Evolutionary conservation across 1,140 invertebrate species (phyloP).

Genomic region (Macrosteles quadrilineatus): DNA sequence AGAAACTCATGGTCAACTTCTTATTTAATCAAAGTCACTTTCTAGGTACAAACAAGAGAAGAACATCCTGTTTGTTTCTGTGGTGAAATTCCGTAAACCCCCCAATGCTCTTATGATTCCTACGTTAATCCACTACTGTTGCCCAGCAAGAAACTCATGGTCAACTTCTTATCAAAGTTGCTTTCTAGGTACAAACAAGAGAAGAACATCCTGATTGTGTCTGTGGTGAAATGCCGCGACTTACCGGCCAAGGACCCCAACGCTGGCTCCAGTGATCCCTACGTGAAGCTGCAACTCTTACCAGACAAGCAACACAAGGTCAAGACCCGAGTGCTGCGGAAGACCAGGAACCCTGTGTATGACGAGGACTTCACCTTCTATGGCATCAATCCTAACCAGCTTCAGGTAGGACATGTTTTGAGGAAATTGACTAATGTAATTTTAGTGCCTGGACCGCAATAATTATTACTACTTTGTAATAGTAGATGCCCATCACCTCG

Average conservation of each 20-base stretch:
- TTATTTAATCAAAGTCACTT: too few species aligned
- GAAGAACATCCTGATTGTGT: conserved; percentile 87
- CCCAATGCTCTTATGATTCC: conserved; percentile 79
- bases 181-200: conserved; percentile 74
- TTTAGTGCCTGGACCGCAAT: background rate
- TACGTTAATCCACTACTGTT: conserved; percentile 93
- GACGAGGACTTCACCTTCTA: conserved; percentile 98
- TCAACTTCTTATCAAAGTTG: too few species aligned
- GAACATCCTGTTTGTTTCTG: conserved; percentile 86
- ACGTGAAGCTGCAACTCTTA: conserved; percentile 90
- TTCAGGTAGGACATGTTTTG: conserved; percentile 56
- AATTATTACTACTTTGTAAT: too few species aligned
- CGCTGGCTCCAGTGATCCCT: conserved; percentile 77
- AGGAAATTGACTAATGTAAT: background rate
- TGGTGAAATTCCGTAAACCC: conserved; percentile 81
- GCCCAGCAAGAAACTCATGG: conserved; percentile 93
- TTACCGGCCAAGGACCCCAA: conserved; percentile 75
- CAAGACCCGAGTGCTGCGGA: conserved; percentile 90
- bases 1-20: conserved; percentile 95
- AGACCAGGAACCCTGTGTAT: conserved; percentile 90
- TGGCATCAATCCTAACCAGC: conserved; percentile 80
- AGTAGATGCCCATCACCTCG: background rate
- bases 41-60: conserved; percentile 81
- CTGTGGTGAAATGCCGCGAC: conserved; percentile 83
- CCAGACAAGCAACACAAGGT: conserved; percentile 95